Base-by-base conservation (phyloP, 2,797 vertebrate species). In the Discoglossus pictus region DNA sequence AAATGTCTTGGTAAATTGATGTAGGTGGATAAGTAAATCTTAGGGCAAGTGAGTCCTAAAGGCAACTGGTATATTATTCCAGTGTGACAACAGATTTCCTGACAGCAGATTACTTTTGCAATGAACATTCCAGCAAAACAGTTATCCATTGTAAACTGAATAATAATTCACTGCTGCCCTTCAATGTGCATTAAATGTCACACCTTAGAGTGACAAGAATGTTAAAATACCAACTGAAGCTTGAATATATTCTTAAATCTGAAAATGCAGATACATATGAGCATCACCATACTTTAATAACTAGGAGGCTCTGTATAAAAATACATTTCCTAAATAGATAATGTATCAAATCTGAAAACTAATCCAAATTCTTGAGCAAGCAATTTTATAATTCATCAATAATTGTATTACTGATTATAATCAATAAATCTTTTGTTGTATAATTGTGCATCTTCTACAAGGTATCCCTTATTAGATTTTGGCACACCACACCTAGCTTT, bases 161-260 rank as follows among this genome's bases (percentile, higher is more conserved):
- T 76, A 76, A 76, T 80, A 82, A 83, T 74, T 81, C 61, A 76
- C 23, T 76, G 63, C 55, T 82, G 70, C 39, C 73, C 74, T 87
- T 83, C 76, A 74, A 11, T 0, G 0, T 75, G 56, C 46, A 72
- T 74, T 77, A 79, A 79, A 80, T 80, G 70, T 77, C 75, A 85
- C 31, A 63, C 54, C 76, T 80, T 61, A 69, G 2, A 79, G 70
- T 78, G 73, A 78, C 34, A 82, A 42, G 61, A 75, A 74, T 76
- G 71, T 73, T 76, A 82, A 78, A 77, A 65, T 11, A 31, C 4
- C 27, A 4, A 9, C 8, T 31, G 27, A 31, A 31, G 27, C 27
- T 31, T 4, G 8, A 4, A 4, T 4, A 31, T 31, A 4, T 63
- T 36, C 76, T 44, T 34, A 70, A 73, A 74, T 47, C 24, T 67